phyloP scores from a whole-genome alignment of 1,140 invertebrate species.

The Apis cerana region DNA sequence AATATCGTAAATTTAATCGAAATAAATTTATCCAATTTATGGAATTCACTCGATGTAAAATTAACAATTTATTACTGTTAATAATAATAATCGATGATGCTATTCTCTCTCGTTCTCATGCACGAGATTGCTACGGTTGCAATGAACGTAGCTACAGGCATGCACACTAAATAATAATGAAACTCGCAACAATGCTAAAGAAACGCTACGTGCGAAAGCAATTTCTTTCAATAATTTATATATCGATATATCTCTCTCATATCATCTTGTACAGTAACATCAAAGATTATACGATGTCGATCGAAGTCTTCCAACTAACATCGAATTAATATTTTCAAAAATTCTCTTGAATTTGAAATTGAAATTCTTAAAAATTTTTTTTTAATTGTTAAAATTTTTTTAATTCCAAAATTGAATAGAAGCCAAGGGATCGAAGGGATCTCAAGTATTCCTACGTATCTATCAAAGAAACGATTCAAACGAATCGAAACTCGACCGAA shows the following conservation, averaged over 20 bases:
- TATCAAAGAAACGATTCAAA: not conserved
- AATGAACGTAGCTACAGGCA: not conserved
- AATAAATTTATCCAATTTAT: not conserved
- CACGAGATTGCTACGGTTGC: not conserved
- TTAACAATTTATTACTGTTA: not conserved
- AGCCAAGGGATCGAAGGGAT: not conserved
- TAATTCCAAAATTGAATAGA: not conserved
- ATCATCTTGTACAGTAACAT: slow-evolving; percentile 14
- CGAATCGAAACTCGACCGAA: not conserved
- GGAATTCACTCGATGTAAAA: not conserved
- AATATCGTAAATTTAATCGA: not conserved
- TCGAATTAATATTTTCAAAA: not conserved
- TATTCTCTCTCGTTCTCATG: slow-evolving; percentile 9
- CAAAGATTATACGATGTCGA: not conserved
- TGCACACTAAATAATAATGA: not conserved
- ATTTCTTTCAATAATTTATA: not conserved
- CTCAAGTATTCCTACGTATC: not conserved
- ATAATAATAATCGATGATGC: not conserved
- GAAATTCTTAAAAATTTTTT: too few relatives aligned
- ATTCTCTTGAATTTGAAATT: not conserved
- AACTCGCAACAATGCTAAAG: not conserved
- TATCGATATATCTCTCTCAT: not conserved
- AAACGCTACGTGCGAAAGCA: slow-evolving; percentile 33
- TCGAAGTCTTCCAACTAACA: too few relatives aligned
- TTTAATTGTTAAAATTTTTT: too few relatives aligned